Conservation (phyloP, 2,113 vertebrate genomes). For the Peucedramus taeniatus region DNA sequence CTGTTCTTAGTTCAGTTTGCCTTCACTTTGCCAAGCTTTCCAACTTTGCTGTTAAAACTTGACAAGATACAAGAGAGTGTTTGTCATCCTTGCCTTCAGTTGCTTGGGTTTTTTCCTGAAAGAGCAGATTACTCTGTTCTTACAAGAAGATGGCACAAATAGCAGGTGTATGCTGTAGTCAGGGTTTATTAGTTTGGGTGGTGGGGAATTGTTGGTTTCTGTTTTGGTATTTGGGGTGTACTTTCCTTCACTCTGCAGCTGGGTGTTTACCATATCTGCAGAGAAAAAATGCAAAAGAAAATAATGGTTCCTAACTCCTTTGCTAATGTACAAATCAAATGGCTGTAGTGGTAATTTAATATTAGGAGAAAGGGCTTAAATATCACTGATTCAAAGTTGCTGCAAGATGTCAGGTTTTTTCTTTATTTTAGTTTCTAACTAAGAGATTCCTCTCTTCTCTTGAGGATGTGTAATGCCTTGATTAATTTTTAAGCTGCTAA, state of each 20-base stretch:
- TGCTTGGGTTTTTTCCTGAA: neutral
- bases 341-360: neutral
- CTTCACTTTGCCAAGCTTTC: neutral
- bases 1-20: neutral
- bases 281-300: neutral
- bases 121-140: neutral
- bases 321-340: neutral
- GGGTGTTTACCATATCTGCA: neutral
- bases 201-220: neutral
- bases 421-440: neutral
- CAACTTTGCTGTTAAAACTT: neutral
- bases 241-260: neutral
- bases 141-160: neutral
- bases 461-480: neutral
- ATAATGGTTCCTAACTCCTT: neutral
- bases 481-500: neutral
- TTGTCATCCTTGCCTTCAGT: neutral
- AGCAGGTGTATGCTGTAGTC: neutral
- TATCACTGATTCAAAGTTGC: neutral
- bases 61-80: neutral
- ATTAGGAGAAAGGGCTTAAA: neutral
- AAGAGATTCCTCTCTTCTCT: neutral
- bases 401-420: neutral
- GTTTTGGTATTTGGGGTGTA: fast-evolving
- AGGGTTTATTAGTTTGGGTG: neutral